phyloP scores from a whole-genome alignment of 53 echinoderm and acorn worm species.

The Zoroaster sp. region DNA sequence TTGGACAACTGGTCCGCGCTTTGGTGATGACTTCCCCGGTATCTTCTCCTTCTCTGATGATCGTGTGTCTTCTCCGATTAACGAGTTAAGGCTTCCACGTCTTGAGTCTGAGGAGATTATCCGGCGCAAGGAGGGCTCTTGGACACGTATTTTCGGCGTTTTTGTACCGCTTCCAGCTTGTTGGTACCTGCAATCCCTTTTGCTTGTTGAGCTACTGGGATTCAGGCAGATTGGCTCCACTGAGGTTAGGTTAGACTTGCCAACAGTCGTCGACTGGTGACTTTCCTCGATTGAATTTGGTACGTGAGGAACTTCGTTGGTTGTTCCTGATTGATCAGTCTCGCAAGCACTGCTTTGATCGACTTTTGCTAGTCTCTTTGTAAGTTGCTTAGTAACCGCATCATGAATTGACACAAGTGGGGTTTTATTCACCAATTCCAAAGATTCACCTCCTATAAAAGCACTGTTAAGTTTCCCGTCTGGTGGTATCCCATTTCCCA shows the following conservation, averaged over 20 bases:
- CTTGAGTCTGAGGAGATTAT: constrained; percentile 12
- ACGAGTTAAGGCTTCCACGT: neutral
- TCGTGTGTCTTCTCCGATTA: neutral
- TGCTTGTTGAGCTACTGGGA: neutral
- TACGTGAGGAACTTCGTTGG: no score
- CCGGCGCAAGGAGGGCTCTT: neutral
- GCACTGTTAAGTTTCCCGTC: neutral
- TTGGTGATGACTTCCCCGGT: neutral
- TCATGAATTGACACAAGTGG: constrained; percentile 11
- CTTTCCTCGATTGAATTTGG: neutral
- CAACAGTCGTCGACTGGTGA: neutral
- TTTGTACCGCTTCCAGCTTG: neutral
- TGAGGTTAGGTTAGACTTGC: neutral
- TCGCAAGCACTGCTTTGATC: neutral
- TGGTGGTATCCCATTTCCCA: neutral
- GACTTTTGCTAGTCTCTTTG: neutral
- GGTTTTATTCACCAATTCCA: neutral
- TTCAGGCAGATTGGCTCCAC: neutral
- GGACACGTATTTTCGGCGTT: neutral
- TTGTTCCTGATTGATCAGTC: neutral
- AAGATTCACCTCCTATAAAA: constrained; percentile 9
- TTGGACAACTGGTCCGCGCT: neutral
- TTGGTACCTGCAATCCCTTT: neutral
- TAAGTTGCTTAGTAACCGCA: constrained; percentile 22
- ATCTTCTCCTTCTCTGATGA: neutral